phyloP scores from a whole-genome alignment of 2,113 vertebrate species.

The Leptobrachium leishanense region DNA sequence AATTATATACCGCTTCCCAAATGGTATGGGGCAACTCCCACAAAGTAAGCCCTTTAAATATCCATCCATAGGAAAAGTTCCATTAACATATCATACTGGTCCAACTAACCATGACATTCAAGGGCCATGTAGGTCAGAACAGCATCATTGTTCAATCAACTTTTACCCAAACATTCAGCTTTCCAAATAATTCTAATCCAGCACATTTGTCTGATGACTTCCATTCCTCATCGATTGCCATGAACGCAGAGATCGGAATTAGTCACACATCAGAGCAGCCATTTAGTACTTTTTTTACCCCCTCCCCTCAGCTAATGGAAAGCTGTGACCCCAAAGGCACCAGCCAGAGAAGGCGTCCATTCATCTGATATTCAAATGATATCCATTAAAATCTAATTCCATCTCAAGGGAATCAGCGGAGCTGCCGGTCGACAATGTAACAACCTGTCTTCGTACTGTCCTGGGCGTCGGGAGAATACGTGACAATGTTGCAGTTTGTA shows the following conservation, averaged over 20 bases:
- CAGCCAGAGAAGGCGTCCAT: conserved; percentile 17
- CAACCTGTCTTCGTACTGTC: conserved; percentile 3
- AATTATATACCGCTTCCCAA: no score
- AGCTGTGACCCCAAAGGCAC: conserved; percentile 16
- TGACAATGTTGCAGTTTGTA: conserved; percentile 35
- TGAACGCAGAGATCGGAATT: background rate
- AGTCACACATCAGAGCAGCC: conserved; percentile 17
- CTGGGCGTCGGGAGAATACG: conserved; percentile 20
- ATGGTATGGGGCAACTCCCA: no score
- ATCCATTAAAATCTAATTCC: conserved; percentile 43
- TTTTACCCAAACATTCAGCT: background rate
- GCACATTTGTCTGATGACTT: background rate
- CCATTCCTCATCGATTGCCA: conserved; percentile 3
- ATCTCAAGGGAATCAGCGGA: conserved; percentile 25
- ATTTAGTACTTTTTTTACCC: background rate
- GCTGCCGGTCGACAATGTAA: conserved; percentile 31
- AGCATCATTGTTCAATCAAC: background rate
- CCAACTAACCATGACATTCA: no score
- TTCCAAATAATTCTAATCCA: background rate
- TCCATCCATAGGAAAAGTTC: no score
- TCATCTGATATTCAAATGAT: conserved; percentile 38
- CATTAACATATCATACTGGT: no score
- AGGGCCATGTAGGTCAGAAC: no score
- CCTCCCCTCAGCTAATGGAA: conserved; percentile 2
- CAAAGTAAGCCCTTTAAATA: no score